phyloP scores from a whole-genome alignment of 1,140 invertebrate species.

The Caenorhabditis briggsae region DNA sequence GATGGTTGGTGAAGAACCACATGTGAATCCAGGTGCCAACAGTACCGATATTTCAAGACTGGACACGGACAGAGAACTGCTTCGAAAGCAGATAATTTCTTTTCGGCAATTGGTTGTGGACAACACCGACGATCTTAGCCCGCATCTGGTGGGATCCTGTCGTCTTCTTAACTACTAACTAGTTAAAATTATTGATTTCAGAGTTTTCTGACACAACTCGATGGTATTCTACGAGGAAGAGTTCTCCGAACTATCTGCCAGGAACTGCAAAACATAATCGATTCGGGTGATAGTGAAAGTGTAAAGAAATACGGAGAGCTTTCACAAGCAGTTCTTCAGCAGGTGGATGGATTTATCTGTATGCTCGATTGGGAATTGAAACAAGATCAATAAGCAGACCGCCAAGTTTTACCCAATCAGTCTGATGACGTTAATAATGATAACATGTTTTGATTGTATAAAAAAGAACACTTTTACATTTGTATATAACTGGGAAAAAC shows the following conservation, averaged over 20 bases:
- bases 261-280: background rate
- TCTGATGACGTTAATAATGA: background rate
- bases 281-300: background rate
- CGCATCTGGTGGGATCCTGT: background rate
- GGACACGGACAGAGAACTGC: background rate
- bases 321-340: background rate
- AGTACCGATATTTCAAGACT: background rate
- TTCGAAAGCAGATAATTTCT: background rate
- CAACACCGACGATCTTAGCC: background rate
- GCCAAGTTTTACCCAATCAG: background rate
- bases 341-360: background rate
- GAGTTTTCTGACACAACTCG: background rate
- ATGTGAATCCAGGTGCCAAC: conserved; percentile 8
- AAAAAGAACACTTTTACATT: background rate
- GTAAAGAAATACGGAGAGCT: background rate
- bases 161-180: no score
- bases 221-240: conserved; percentile 4
- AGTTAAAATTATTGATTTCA: background rate
- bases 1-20: background rate
- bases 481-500: no score
- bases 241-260: background rate
- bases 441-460: background rate
- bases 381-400: background rate
- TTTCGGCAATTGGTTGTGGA: background rate
- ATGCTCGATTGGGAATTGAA: background rate